Percentiles rank a stretch among this genome's conserved stretches.
Conservation (phyloP, 2,797 vertebrate species). For the Acanthiza pusilla region DNA sequence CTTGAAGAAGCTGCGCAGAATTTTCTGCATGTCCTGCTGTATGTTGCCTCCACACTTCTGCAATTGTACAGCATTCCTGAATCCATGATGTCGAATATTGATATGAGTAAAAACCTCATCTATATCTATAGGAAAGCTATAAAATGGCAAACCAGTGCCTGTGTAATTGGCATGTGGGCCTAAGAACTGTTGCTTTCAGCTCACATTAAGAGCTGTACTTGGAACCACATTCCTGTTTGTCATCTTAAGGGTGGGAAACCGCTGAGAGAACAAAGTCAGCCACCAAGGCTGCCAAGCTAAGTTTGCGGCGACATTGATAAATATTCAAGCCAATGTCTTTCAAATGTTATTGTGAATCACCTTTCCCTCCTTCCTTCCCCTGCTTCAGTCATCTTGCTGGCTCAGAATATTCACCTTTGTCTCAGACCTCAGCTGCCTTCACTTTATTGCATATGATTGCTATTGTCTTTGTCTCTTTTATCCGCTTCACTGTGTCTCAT, state of each 20-base stretch:
- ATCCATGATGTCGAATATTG: neutral
- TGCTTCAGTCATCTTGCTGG: conserved; percentile 78
- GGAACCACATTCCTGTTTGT: conserved; percentile 62
- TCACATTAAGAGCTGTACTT: conserved; percentile 16
- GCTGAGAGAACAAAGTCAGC: conserved; percentile 60
- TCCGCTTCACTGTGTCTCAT: conserved; percentile 74
- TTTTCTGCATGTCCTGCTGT: neutral
- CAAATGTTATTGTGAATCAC: conserved; percentile 76
- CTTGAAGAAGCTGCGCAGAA: neutral
- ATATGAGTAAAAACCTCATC: neutral
- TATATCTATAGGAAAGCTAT: neutral
- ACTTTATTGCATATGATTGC: conserved; percentile 66
- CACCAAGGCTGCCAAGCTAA: conserved; percentile 65
- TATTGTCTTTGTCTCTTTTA: conserved; percentile 78
- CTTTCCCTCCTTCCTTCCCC: conserved; percentile 80
- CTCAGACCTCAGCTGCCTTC: conserved; percentile 73
- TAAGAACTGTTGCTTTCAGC: neutral
- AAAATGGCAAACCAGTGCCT: neutral
- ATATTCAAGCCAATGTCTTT: conserved; percentile 75
- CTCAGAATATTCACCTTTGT: conserved; percentile 73
- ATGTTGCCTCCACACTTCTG: neutral
- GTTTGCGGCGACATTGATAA: conserved; percentile 63
- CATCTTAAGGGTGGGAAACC: conserved; percentile 66
- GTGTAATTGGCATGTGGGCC: neutral
- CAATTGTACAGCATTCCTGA: neutral